These are phyloP conservation scores for Bubo scandiacus DNA, from an alignment of 2,113 vertebrate species.

Conservation along the genomic window DNA sequence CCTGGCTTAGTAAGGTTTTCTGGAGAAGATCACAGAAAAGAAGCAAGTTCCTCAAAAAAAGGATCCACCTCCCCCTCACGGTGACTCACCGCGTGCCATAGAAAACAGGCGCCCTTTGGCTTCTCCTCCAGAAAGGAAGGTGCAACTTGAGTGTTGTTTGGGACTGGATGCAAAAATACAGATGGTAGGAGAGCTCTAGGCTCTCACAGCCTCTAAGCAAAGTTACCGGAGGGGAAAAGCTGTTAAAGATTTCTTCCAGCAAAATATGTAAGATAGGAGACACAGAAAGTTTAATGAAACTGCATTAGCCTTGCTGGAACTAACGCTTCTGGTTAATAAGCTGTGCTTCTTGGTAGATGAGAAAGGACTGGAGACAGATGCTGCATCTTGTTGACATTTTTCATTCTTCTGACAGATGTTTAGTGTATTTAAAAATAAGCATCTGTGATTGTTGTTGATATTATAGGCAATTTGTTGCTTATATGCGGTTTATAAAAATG, in stretches of 20 bases:
- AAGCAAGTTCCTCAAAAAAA: background rate
- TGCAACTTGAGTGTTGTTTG: background rate
- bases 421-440: background rate
- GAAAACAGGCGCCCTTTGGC: background rate
- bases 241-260: background rate
- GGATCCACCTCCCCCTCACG: background rate
- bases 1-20: background rate
- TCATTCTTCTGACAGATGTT: conserved; percentile 33
- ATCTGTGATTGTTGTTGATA: conserved; percentile 43
- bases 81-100: background rate
- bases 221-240: background rate
- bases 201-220: background rate
- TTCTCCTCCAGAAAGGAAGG: background rate
- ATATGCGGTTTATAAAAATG: background rate
- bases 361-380: background rate
- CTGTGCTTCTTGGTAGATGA: background rate
- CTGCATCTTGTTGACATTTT: conserved; percentile 4
- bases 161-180: background rate
- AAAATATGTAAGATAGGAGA: background rate
- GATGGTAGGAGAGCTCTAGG: background rate
- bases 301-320: background rate
- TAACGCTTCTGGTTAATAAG: background rate
- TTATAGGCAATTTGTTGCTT: conserved; percentile 41
- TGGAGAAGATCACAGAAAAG: background rate
- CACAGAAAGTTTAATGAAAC: background rate